Evolutionary conservation across 2,888 invertebrate species (phyloP).

Genomic region (Pseudoips prasinana): DNA sequence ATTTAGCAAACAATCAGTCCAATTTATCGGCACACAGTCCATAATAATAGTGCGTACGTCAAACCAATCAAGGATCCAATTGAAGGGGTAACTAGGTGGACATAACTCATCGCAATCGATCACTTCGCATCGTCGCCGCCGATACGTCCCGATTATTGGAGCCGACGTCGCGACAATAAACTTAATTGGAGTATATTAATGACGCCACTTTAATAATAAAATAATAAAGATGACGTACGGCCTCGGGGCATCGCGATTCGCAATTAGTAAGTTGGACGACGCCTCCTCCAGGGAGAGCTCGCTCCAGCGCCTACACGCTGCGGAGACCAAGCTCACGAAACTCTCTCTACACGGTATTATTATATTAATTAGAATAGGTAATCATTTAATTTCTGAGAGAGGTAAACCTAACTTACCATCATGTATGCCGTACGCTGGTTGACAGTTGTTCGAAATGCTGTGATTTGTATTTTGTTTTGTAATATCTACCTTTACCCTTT

Average conservation of each 20-base stretch:
- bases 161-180: slow-evolving; percentile 72
- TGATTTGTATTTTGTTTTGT: no score
- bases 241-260: slow-evolving; percentile 50
- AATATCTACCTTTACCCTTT: no score
- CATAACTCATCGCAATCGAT: slow-evolving; percentile 73
- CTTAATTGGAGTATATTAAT: slow-evolving; percentile 76
- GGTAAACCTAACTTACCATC: no score
- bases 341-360: no score
- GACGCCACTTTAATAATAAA: slow-evolving; percentile 70
- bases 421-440: no score
- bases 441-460: no score
- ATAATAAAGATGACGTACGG: slow-evolving; percentile 67
- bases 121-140: slow-evolving; percentile 58
- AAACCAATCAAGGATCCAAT: slow-evolving; percentile 78
- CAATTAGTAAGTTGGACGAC: slow-evolving; percentile 49
- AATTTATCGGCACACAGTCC: slow-evolving; percentile 63
- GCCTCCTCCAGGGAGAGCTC: background rate
- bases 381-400: no score
- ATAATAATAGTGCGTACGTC: slow-evolving; percentile 72
- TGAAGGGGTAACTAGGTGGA: slow-evolving; percentile 79
- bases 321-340: no score
- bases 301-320: no score
- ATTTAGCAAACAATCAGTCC: slow-evolving; percentile 68
- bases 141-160: slow-evolving; percentile 72
- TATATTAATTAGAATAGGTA: no score